Percentiles rank a stretch among this genome's conserved stretches.
Conservation (phyloP, 2,113 vertebrate species). For the human region DNA sequence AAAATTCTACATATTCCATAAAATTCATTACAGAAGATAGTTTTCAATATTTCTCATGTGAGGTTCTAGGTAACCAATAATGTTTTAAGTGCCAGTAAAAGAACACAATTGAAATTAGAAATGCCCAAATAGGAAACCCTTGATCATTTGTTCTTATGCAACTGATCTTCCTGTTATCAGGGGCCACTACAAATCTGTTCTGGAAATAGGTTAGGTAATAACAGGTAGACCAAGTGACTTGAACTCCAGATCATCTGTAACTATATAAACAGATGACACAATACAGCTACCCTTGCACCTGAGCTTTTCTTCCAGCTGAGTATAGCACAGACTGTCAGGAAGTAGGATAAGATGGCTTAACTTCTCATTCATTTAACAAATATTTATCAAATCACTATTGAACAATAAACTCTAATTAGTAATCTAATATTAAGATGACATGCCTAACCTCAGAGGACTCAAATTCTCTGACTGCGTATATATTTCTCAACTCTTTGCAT, state of each 20-base stretch:
- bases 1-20: neutral
- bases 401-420: neutral
- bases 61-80: neutral
- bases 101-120: neutral
- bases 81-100: neutral
- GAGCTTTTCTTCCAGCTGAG: neutral
- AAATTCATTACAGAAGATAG: neutral
- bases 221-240: neutral
- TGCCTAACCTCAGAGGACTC: neutral
- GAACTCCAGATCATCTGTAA: neutral
- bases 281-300: neutral
- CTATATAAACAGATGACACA: neutral
- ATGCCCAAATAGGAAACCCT: neutral
- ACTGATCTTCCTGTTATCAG: neutral
- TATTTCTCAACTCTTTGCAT: neutral
- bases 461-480: neutral
- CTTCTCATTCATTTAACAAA: constrained; percentile 1
- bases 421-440: neutral
- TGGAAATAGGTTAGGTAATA: neutral
- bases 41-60: neutral
- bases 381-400: neutral
- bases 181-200: neutral
- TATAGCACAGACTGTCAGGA: neutral
- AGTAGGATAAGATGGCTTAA: neutral
- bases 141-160: neutral